These are phyloP conservation scores for Artemia franciscana DNA, from an alignment of 1,140 invertebrate species.

Conservation along the genomic window DNA sequence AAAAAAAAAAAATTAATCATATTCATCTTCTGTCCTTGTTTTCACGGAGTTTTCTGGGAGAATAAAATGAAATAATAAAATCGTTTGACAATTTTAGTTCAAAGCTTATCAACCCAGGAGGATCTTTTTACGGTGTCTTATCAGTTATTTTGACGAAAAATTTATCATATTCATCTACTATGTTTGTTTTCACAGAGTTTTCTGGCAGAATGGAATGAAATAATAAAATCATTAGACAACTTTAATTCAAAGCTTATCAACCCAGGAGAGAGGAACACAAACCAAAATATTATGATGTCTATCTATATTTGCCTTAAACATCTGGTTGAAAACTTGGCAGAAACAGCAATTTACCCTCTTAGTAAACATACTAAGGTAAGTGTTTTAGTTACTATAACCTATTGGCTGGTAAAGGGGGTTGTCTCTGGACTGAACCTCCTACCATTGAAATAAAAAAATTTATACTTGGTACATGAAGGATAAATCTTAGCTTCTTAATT, in stretches of 20 bases:
- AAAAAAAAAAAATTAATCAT: too few relatives aligned
- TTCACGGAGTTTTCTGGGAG: neutral
- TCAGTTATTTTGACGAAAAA: too few relatives aligned
- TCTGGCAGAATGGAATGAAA: neutral
- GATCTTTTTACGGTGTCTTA: too few relatives aligned
- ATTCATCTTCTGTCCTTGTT: too few relatives aligned
- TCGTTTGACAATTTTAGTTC: neutral
- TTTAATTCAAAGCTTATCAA: neutral
- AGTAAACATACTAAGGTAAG: neutral
- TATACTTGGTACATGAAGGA: too few relatives aligned
- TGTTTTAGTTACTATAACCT: neutral
- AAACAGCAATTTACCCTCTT: neutral
- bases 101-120: neutral
- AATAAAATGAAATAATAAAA: neutral
- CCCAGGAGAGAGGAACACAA: neutral
- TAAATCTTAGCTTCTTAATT: too few relatives aligned
- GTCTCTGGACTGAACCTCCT: too few relatives aligned
- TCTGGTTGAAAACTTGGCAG: neutral
- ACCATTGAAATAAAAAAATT: too few relatives aligned
- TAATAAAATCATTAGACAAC: neutral
- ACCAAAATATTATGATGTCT: neutral
- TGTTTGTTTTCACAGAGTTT: neutral
- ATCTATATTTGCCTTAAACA: neutral
- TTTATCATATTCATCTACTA: too few relatives aligned
- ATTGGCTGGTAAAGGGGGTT: neutral